Conservation (phyloP, 2,797 vertebrate genomes). For the Eospalax fontanierii region DNA sequence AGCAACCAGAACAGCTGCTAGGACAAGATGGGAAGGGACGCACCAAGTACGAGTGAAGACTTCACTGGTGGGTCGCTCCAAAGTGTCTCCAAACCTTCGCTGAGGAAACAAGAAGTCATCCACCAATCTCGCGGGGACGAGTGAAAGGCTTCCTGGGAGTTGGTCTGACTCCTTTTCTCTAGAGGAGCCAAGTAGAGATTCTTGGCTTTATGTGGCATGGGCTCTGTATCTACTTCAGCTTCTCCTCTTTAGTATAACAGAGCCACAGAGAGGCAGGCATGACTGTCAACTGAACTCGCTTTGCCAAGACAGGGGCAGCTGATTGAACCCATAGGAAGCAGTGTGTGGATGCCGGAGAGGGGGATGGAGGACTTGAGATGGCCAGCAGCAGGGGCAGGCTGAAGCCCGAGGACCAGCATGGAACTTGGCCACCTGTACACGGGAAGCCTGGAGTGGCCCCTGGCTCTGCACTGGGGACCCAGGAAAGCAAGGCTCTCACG, state of each 20-base stretch:
- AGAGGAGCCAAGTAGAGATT: not conserved
- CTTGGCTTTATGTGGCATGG: rapidly evolving
- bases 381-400: too few species aligned
- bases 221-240: not conserved
- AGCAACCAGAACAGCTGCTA: not conserved
- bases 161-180: not conserved
- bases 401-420: rapidly evolving
- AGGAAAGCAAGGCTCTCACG: not conserved
- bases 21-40: too few species aligned
- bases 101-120: not conserved
- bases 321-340: rapidly evolving
- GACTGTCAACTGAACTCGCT: too few species aligned
- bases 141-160: not conserved
- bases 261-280: rapidly evolving
- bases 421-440: rapidly evolving
- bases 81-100: not conserved
- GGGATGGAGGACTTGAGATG: too few species aligned
- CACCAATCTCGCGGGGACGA: not conserved
- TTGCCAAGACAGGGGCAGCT: too few species aligned
- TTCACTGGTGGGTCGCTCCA: not conserved
- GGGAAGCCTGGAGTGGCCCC: not conserved
- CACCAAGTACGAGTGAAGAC: rapidly evolving
- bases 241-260: rapidly evolving
- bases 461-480: not conserved
- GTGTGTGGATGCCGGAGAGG: not conserved